Percentiles rank a stretch among this genome's conserved stretches.
These are phyloP conservation scores for Myotis vivesi DNA, from an alignment of 2,797 vertebrate species.

Conservation along the genomic window DNA sequence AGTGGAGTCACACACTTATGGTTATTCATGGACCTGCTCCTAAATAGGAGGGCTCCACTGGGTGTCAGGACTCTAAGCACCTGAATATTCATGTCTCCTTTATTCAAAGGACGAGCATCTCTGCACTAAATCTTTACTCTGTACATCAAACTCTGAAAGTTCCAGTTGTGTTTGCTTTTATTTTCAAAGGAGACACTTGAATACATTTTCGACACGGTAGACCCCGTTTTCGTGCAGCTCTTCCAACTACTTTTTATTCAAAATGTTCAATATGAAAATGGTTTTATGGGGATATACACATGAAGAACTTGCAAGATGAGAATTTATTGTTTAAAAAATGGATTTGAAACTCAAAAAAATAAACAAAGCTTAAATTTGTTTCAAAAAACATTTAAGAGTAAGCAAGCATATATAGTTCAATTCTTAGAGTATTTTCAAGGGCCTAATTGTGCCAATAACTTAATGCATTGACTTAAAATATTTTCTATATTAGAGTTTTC, in stretches of 20 bases:
- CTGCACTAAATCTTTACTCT: slow-evolving; percentile 72
- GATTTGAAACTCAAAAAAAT: background rate
- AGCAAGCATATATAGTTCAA: background rate
- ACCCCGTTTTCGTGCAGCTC: background rate
- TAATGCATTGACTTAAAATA: background rate
- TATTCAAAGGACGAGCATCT: slow-evolving; percentile 27
- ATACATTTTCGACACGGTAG: slow-evolving; percentile 53
- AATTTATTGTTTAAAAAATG: background rate
- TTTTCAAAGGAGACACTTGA: slow-evolving; percentile 68
- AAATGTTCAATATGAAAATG: background rate
- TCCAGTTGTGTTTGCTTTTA: slow-evolving; percentile 67
- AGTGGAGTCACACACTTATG: background rate
- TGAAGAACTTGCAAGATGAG: background rate
- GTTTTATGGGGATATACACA: background rate
- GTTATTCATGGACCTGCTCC: background rate
- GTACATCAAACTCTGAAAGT: slow-evolving; percentile 56
- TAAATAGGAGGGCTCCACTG: background rate
- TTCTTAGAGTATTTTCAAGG: background rate
- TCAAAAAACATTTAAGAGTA: background rate
- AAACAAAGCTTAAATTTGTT: background rate
- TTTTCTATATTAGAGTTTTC: background rate
- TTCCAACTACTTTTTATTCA: background rate
- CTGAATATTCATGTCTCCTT: slow-evolving; percentile 49
- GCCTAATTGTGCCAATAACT: background rate
- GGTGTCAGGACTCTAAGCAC: background rate